Percentiles rank a stretch among this genome's conserved stretches.
Evolutionary conservation across 1,140 invertebrate species (phyloP).

Genomic region (Oreohelix idahoensis): DNA sequence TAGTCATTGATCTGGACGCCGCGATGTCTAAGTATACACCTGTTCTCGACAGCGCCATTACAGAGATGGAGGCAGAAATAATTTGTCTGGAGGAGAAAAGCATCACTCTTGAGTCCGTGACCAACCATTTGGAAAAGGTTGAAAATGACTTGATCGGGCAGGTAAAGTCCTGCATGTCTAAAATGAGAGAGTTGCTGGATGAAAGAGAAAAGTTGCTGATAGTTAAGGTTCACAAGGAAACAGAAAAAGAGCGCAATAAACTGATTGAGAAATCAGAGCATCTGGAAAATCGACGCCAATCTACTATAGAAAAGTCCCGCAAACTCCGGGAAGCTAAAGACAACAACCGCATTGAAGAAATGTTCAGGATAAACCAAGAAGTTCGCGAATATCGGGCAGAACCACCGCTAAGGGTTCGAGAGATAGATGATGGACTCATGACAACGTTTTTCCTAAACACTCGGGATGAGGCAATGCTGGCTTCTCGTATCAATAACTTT

Average conservation of each 20-base stretch:
- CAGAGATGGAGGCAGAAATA: constrained; percentile 54
- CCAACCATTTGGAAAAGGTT: constrained; percentile 47
- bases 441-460: constrained; percentile 57
- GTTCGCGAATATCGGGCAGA: constrained; percentile 44
- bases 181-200: constrained; percentile 47
- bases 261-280: constrained; percentile 51
- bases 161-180: constrained; percentile 50
- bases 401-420: constrained; percentile 47
- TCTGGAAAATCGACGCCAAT: constrained; percentile 42
- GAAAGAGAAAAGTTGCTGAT: constrained; percentile 56
- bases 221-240: constrained; percentile 48
- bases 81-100: constrained; percentile 49
- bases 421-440: constrained; percentile 55
- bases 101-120: constrained; percentile 45
- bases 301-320: constrained; percentile 40
- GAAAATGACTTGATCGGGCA: constrained; percentile 46
- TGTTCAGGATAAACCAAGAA: constrained; percentile 55
- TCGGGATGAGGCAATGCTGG: constrained; percentile 48
- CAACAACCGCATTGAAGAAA: constrained; percentile 53
- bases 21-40: constrained; percentile 56
- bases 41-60: constrained; percentile 53
- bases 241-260: constrained; percentile 53
- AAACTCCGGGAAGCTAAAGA: constrained; percentile 50
- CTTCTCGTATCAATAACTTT: constrained; percentile 53
- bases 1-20: constrained; percentile 57